Conservation (phyloP, 2,888 invertebrate species). For the Rotaria macrura region DNA sequence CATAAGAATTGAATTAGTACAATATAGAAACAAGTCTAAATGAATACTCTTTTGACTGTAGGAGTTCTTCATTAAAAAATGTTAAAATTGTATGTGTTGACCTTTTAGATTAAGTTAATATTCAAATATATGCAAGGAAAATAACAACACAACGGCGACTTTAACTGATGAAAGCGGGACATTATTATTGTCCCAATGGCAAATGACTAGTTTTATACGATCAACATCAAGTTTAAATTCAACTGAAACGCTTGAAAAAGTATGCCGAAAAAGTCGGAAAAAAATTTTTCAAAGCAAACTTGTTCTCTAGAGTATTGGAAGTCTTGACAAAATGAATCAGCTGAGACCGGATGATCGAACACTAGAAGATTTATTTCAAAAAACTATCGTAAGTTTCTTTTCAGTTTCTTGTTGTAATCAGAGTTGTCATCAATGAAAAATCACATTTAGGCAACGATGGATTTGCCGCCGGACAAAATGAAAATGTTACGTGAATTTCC, state of each 20-base stretch:
- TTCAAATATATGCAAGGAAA: background rate
- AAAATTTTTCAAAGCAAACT: background rate
- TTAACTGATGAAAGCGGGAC: background rate
- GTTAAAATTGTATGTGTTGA: background rate
- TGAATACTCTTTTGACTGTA: too few relatives aligned
- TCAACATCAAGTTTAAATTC: background rate
- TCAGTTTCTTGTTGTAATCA: background rate
- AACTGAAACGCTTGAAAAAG: background rate
- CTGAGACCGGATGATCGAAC: background rate
- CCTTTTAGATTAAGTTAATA: background rate
- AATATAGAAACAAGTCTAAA: too few relatives aligned
- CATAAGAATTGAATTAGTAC: too few relatives aligned
- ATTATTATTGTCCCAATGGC: background rate
- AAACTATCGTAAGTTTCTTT: background rate
- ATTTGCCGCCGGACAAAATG: constrained; percentile 94
- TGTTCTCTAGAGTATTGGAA: background rate
- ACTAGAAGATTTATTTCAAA: background rate
- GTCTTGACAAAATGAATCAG: background rate
- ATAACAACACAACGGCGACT: background rate
- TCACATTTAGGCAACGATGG: constrained; percentile 45
- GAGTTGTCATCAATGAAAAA: too few relatives aligned
- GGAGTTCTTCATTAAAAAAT: too few relatives aligned
- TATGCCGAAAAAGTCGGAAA: background rate
- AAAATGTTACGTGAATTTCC: constrained; percentile 70
- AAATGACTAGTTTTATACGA: background rate